Evolutionary conservation across 2,888 invertebrate species (phyloP).

Genomic region (Entomobrya proxima): DNA sequence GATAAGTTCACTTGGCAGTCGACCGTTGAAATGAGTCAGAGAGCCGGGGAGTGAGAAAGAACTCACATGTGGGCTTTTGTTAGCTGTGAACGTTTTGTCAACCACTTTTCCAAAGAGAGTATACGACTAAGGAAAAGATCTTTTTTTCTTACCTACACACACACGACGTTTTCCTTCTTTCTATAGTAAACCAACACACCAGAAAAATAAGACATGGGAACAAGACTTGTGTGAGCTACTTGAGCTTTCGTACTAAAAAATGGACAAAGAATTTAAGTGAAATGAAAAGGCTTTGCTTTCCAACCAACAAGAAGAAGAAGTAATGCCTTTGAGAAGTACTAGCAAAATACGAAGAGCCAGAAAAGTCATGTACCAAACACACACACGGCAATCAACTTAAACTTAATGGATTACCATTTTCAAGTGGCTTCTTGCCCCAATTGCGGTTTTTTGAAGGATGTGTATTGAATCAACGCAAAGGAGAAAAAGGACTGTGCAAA

Average conservation of each 20-base stretch:
- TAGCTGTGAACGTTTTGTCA: constrained; percentile 41
- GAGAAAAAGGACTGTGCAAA: background rate
- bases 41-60: background rate
- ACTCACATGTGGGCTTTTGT: constrained; percentile 29
- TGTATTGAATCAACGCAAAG: background rate
- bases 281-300: background rate
- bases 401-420: constrained; percentile 44
- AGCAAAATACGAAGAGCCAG: background rate
- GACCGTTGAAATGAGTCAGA: constrained; percentile 40
- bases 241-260: background rate
- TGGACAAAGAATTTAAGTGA: constrained; percentile 24
- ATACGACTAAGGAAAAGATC: too few relatives aligned
- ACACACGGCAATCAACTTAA: constrained; percentile 24
- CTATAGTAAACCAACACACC: background rate
- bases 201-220: background rate
- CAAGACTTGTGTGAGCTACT: background rate
- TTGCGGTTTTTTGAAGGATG: background rate
- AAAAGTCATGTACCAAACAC: constrained; percentile 37
- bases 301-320: background rate
- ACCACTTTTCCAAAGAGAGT: constrained; percentile 18
- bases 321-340: background rate
- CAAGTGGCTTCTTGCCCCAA: constrained; percentile 19
- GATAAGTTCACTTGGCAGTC: constrained; percentile 39
- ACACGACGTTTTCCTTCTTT: background rate
- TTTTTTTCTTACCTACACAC: background rate